phyloP scores from a whole-genome alignment of 2,797 vertebrate genomes.

The Periophthalmus magnuspinnatus region DNA sequence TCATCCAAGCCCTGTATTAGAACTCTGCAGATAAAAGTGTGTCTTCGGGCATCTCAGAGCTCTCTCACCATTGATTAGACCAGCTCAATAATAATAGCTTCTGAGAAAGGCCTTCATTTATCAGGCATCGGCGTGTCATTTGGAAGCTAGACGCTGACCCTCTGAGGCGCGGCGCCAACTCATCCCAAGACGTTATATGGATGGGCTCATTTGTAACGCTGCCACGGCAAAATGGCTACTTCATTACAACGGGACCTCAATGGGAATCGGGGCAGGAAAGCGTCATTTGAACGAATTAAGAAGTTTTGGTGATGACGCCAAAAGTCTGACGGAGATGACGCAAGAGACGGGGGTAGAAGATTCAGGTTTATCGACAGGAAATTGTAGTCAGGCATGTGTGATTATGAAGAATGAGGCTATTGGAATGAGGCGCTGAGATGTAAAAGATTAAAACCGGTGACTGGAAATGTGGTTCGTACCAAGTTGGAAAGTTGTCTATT shows the following conservation, averaged over 20 bases:
- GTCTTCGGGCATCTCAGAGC: constrained; percentile 21
- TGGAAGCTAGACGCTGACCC: constrained; percentile 53
- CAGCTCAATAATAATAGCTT: constrained; percentile 61
- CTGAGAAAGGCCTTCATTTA: constrained; percentile 33
- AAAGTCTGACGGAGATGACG: neutral
- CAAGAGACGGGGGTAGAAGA: neutral
- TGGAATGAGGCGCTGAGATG: neutral
- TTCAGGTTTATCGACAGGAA: neutral
- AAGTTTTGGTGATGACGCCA: neutral
- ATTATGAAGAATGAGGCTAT: neutral
- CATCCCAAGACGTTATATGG: constrained; percentile 60
- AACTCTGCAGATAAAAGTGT: constrained; percentile 41
- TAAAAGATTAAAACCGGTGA: neutral
- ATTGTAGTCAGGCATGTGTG: neutral
- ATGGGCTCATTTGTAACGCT: constrained; percentile 65
- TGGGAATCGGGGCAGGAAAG: constrained; percentile 31
- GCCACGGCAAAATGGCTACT: constrained; percentile 53
- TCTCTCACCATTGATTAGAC: constrained; percentile 55
- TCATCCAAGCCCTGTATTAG: constrained; percentile 24
- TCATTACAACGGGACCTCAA: constrained; percentile 52
- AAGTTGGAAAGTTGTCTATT: too few relatives aligned
- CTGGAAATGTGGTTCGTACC: neutral
- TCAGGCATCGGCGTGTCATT: constrained; percentile 49
- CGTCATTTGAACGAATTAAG: constrained; percentile 9
- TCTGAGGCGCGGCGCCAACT: constrained; percentile 49